Conservation (phyloP, 2,888 invertebrate species). For the Stenoptilia bipunctidactyla region DNA sequence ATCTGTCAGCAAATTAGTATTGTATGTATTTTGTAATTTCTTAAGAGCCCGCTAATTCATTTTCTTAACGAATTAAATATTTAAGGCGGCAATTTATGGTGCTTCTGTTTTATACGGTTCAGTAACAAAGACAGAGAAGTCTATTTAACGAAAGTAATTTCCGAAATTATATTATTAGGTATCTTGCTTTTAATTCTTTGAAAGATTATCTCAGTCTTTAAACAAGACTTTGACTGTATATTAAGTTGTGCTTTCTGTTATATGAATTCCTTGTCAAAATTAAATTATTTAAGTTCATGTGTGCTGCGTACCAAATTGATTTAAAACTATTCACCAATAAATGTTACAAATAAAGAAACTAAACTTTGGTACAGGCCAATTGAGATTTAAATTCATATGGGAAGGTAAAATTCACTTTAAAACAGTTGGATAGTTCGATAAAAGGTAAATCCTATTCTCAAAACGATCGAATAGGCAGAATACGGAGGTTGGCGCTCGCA, state of each 20-base stretch:
- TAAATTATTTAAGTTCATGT: no score
- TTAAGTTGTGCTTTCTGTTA: slow-evolving; percentile 39
- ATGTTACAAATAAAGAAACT: no score
- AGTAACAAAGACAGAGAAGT: slow-evolving; percentile 39
- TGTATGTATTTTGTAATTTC: slow-evolving; percentile 30
- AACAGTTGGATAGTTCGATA: slow-evolving; percentile 27
- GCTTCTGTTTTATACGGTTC: slow-evolving; percentile 43
- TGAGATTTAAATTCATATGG: no score
- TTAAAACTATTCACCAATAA: no score
- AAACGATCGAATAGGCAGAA: slow-evolving; percentile 41
- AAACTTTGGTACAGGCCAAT: no score
- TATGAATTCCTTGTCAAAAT: slow-evolving; percentile 28
- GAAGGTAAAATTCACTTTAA: slow-evolving; percentile 8
- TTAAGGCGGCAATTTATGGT: slow-evolving; percentile 54
- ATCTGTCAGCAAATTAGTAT: slow-evolving; percentile 9
- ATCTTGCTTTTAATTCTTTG: slow-evolving; percentile 53
- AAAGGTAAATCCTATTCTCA: slow-evolving; percentile 57
- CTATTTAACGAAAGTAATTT: slow-evolving; percentile 56
- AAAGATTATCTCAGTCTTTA: slow-evolving; percentile 60
- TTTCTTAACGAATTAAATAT: slow-evolving; percentile 58
- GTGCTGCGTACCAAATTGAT: no score
- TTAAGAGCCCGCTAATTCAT: slow-evolving; percentile 45
- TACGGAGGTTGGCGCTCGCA: slow-evolving; percentile 38
- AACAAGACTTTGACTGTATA: slow-evolving; percentile 58
- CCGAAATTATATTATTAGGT: slow-evolving; percentile 59